Conservation (phyloP, 2,888 invertebrate genomes). For the Sipha maydis region DNA sequence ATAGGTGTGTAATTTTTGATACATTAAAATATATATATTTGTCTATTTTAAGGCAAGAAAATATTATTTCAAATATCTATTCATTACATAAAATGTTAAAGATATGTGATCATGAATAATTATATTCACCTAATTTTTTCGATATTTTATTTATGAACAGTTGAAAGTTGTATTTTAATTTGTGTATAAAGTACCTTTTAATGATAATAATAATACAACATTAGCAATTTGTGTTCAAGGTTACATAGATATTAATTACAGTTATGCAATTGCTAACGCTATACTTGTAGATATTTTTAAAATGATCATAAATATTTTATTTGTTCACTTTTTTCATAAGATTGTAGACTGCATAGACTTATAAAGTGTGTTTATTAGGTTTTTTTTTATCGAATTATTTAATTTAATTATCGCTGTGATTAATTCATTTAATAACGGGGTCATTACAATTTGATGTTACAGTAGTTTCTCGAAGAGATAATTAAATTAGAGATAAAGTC, state of each 20-base stretch:
- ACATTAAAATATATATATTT: neutral
- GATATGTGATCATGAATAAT: neutral
- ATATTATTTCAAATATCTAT: neutral
- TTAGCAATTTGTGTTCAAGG: neutral
- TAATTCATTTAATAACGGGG: neutral
- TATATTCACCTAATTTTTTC: neutral
- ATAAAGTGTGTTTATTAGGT: neutral
- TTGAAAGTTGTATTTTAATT: neutral
- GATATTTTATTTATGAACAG: neutral
- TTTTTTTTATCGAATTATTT: conserved; percentile 26
- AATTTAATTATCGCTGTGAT: neutral
- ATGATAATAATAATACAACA: neutral
- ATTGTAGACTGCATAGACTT: neutral
- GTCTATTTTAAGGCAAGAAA: neutral
- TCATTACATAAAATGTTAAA: neutral
- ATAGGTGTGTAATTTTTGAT: neutral
- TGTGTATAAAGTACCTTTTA: neutral
- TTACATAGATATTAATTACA: conserved; percentile 18
- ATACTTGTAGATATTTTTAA: conserved; percentile 15
- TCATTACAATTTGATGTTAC: neutral
- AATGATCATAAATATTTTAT: conserved; percentile 19
- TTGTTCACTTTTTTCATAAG: neutral
- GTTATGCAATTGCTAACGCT: neutral
- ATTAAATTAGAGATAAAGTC: neutral
- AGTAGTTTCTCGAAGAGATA: neutral